phyloP scores from a whole-genome alignment of 2,113 vertebrate genomes.

The Plestiodon gilberti region DNA sequence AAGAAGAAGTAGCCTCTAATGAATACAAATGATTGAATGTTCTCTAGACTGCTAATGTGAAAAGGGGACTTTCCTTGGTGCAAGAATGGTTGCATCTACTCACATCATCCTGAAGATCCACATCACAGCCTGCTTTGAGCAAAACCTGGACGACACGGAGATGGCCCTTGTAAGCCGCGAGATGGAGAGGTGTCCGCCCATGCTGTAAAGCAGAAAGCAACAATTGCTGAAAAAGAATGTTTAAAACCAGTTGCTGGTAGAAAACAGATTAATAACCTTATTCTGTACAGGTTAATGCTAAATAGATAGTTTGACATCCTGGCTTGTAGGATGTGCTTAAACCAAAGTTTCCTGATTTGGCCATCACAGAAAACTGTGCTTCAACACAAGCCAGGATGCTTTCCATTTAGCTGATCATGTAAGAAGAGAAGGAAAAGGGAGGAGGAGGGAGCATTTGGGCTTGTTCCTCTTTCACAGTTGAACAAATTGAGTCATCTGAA shows the following conservation, averaged over 20 bases:
- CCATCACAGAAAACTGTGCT: no score
- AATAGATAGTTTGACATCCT: neutral
- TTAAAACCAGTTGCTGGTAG: conserved; percentile 11
- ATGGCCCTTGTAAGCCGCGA: conserved; percentile 95
- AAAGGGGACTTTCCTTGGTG: neutral
- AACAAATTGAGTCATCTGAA: no score
- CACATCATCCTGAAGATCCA: conserved; percentile 96
- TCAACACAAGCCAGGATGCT: no score
- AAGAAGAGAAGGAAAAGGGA: no score
- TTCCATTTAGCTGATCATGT: no score
- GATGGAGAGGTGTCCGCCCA: conserved; percentile 92
- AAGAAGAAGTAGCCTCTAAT: conserved; percentile 40
- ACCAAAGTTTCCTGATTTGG: no score
- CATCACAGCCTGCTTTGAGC: conserved; percentile 94
- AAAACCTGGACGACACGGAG: conserved; percentile 90
- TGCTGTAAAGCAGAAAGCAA: conserved; percentile 81
- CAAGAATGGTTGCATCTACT: conserved; percentile 71
- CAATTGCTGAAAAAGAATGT: conserved; percentile 20
- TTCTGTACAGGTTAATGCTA: no score
- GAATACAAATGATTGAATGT: conserved; percentile 7
- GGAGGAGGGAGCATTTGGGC: no score
- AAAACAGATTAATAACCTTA: neutral
- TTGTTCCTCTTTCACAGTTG: no score
- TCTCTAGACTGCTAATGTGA: neutral
- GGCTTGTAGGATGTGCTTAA: no score